Conservation (phyloP, 2,797 vertebrate genomes). For the Pseudomugil gertrudae region DNA sequence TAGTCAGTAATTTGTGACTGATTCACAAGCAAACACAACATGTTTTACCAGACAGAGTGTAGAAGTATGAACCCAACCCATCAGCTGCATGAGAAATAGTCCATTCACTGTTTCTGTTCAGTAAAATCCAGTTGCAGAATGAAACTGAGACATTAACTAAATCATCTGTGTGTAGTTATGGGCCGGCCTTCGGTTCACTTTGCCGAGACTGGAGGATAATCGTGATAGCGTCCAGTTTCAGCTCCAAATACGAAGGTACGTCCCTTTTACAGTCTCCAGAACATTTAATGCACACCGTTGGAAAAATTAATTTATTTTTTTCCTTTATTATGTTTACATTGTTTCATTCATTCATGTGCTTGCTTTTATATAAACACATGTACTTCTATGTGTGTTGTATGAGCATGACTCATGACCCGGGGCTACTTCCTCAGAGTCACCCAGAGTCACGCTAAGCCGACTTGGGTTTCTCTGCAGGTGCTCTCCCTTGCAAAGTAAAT, state of each 20-base stretch:
- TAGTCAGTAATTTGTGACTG: slow-evolving; percentile 12
- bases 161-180: slow-evolving; percentile 78
- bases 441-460: too few relatives aligned
- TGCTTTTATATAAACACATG: too few relatives aligned
- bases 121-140: not conserved
- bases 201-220: slow-evolving; percentile 85
- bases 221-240: slow-evolving; percentile 86
- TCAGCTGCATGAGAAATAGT: not conserved
- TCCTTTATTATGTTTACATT: too few relatives aligned
- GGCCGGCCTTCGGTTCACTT: slow-evolving; percentile 90
- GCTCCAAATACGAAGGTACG: slow-evolving; percentile 90
- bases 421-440: too few relatives aligned
- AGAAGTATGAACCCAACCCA: not conserved
- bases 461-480: too few relatives aligned
- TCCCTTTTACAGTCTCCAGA: too few relatives aligned
- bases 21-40: slow-evolving; percentile 4
- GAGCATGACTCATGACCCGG: too few relatives aligned
- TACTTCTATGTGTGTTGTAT: too few relatives aligned
- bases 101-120: not conserved
- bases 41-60: not conserved
- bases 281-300: too few relatives aligned
- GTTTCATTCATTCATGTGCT: too few relatives aligned
- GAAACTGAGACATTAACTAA: not conserved
- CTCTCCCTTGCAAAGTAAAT: too few relatives aligned
- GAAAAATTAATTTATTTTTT: too few relatives aligned